Evolutionary conservation across 2,113 vertebrate species (phyloP), one percentile per base, ranked within the genome.

Genomic region (Zosterops hypoxanthus): DNA sequence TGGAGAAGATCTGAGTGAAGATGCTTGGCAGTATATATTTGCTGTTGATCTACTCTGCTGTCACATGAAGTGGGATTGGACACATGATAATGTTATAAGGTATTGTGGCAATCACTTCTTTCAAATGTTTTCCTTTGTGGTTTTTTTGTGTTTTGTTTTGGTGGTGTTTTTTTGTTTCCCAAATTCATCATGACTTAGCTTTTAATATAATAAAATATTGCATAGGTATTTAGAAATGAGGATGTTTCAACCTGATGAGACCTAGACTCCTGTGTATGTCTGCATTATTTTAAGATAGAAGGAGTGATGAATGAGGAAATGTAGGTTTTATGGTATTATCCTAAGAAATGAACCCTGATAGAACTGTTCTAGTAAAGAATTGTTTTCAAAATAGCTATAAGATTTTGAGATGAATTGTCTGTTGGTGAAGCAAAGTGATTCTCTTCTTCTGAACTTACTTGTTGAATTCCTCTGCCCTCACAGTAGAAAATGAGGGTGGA

Each of bases 31-130:
- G 63, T 98, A 98, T 31, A 81, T 99, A 63, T 98, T 98, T 81
- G 98, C 99, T 12, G 85, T 99, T 63, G 98, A 99, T 25, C 98
- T 99, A 9, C 97, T 99, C n/a, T 99, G 99, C 93, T 97, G 97
- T 76, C 98, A 98, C 55, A 98, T 98, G 89, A 98, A 98, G 63
- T 99, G 99, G 99, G 91, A 98, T 33, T 99, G 99, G 99, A 99
- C 98, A 21, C 98, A 99, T 68, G 98, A 99, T 46, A 97, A 98
- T 85, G 86, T 99, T 52, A 98, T 99, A 94, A 98, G 99, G 99
- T 99, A 96, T 12, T 29, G 66, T 91, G 82, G 46, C 28, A 42
- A 76, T 44, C 15, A 44, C 31, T 44, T 60, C 19, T 91, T 90
- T 79, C n/a, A 57, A 0, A 41, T 47, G 22, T 83, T 79, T 77